phyloP scores from a whole-genome alignment of 53 echinoderm and acorn worm genomes.

The Stichopus horrens region DNA sequence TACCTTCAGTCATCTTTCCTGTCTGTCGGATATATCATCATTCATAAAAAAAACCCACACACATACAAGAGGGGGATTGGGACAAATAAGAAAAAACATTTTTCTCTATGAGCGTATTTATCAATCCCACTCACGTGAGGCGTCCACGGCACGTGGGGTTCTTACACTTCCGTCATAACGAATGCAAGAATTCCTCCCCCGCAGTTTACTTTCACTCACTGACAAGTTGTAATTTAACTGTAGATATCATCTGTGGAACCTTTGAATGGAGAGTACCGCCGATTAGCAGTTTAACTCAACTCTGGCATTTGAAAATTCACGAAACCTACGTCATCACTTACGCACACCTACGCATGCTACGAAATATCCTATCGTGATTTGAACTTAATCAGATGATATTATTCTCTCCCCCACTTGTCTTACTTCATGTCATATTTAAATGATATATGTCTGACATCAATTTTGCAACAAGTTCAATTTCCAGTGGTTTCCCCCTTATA shows the following conservation, averaged over 20 bases:
- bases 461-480: background rate
- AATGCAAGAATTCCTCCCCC: constrained; percentile 20
- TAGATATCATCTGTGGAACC: background rate
- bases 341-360: constrained; percentile 28
- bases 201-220: background rate
- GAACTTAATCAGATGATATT: background rate
- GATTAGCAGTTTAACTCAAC: background rate
- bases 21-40: too few species aligned
- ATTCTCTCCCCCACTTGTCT: background rate
- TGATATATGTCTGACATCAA: background rate
- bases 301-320: constrained; percentile 33
- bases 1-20: too few species aligned
- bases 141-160: background rate
- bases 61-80: too few species aligned
- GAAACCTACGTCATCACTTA: constrained; percentile 17
- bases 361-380: background rate
- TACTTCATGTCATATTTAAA: background rate
- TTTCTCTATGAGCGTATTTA: too few species aligned
- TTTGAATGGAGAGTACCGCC: background rate
- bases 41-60: too few species aligned
- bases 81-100: too few species aligned
- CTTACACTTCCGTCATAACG: constrained; percentile 13
- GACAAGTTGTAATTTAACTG: background rate
- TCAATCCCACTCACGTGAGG: background rate
- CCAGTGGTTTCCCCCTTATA: background rate